Evolutionary conservation across 2,888 invertebrate species (phyloP).

Genomic region (Euzetes globulus): DNA sequence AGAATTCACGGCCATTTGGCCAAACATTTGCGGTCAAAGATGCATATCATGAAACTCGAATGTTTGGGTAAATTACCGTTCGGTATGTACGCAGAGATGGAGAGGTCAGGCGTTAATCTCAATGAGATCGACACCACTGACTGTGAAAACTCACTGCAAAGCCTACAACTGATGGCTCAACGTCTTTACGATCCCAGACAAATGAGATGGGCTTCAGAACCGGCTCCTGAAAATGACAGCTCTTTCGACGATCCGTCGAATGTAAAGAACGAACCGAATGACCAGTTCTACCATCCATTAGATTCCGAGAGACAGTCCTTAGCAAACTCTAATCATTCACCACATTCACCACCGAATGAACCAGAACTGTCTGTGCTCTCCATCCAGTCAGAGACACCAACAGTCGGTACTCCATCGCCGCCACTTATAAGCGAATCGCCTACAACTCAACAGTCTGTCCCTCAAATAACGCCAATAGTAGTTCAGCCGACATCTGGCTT

Average conservation of each 20-base stretch:
- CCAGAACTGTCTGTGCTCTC: neutral
- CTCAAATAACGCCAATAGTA: neutral
- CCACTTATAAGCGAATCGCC: neutral
- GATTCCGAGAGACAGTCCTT: neutral
- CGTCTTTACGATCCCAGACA: conserved; percentile 44
- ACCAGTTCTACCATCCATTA: neutral
- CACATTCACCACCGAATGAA: neutral
- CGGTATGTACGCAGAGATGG: conserved; percentile 88
- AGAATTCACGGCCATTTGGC: conserved; percentile 89
- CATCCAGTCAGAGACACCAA: neutral
- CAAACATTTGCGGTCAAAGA: conserved; percentile 90
- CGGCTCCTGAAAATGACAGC: neutral
- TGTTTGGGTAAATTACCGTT: conserved; percentile 68
- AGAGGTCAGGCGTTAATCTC: conserved; percentile 76
- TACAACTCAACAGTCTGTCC: neutral
- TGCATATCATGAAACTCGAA: conserved; percentile 88
- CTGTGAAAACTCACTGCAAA: conserved; percentile 86
- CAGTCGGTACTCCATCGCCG: neutral
- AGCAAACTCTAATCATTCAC: neutral
- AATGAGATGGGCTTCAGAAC: conserved; percentile 41
- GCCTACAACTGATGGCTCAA: conserved; percentile 58
- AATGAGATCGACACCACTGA: conserved; percentile 94
- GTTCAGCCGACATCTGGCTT: neutral
- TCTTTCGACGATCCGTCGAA: neutral
- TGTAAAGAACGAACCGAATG: conserved; percentile 20